These are phyloP conservation scores for Sclerodermus sp. DNA, from an alignment of 2,888 invertebrate species.

Conservation along the genomic window DNA sequence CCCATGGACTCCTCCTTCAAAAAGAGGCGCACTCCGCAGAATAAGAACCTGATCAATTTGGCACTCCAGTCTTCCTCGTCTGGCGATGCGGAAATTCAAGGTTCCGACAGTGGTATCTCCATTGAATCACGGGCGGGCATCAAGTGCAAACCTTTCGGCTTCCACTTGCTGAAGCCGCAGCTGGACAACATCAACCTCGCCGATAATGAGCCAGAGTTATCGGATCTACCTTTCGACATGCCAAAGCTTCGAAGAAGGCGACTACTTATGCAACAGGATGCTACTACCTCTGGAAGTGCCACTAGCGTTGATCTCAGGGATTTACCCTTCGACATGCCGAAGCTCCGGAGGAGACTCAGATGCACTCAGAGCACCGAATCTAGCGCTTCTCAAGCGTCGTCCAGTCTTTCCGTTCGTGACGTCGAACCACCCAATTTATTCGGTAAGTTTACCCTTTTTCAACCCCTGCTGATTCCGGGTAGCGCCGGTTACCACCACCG, in stretches of 20 bases:
- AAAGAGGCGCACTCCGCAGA: constrained; percentile 71
- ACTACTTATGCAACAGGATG: constrained; percentile 67
- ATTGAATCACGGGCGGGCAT: constrained; percentile 80
- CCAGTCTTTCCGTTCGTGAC: constrained; percentile 79
- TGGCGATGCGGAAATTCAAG: constrained; percentile 76
- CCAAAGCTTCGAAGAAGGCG: constrained; percentile 78
- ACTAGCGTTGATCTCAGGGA: constrained; percentile 78
- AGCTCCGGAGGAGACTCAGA: constrained; percentile 75
- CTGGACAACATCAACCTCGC: constrained; percentile 58
- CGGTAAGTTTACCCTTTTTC: too few species aligned
- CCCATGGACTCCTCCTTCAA: constrained; percentile 57
- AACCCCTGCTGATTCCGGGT: too few species aligned
- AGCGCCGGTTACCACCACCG: too few species aligned
- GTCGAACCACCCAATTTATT: constrained; percentile 63
- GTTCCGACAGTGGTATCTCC: constrained; percentile 87
- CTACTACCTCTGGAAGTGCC: constrained; percentile 72
- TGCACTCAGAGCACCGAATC: constrained; percentile 68
- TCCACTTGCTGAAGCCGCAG: constrained; percentile 63
- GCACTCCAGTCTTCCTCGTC: constrained; percentile 67
- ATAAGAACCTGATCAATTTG: constrained; percentile 74
- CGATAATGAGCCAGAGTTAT: constrained; percentile 65
- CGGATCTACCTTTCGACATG: constrained; percentile 87
- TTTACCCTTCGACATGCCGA: constrained; percentile 91
- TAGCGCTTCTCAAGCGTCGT: constrained; percentile 78
- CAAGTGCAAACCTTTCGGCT: constrained; percentile 69